Percentiles rank a stretch among this genome's conserved stretches.
These are phyloP conservation scores for Chloroceryle aenea DNA, from an alignment of 2,113 vertebrate species.

Conservation along the genomic window DNA sequence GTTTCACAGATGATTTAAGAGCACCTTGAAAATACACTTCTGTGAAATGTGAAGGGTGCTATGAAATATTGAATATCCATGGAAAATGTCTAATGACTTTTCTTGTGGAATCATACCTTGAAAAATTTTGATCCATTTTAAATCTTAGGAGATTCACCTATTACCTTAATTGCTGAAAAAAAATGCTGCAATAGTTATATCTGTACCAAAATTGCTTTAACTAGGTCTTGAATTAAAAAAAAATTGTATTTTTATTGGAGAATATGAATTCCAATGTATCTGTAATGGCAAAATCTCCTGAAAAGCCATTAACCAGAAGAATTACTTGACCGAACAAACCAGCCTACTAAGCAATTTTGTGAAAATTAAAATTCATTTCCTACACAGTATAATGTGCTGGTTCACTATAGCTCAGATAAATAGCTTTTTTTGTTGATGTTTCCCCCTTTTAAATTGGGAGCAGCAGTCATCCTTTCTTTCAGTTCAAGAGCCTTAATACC, in stretches of 20 bases:
- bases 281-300: neutral
- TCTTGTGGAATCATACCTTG: neutral
- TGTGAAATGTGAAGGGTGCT: neutral
- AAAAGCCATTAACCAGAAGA: slow-evolving; percentile 36
- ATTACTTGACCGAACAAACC: neutral
- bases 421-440: slow-evolving; percentile 27
- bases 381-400: neutral
- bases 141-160: neutral
- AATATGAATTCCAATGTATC: slow-evolving; percentile 7
- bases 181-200: neutral
- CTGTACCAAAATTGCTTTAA: slow-evolving; percentile 21
- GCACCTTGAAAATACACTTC: neutral
- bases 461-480: neutral
- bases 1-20: slow-evolving; percentile 1
- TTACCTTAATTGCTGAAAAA: neutral
- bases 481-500: neutral
- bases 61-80: slow-evolving; percentile 34
- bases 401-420: neutral
- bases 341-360: neutral
- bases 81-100: neutral
- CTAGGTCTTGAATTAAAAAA: neutral
- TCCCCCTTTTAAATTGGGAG: neutral
- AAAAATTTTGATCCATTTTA: slow-evolving; percentile 2
- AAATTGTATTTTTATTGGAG: neutral
- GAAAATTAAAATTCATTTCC: slow-evolving; percentile 56